Evolutionary conservation across 2,113 vertebrate species (phyloP).

Genomic region (Synodontis membranacea): DNA sequence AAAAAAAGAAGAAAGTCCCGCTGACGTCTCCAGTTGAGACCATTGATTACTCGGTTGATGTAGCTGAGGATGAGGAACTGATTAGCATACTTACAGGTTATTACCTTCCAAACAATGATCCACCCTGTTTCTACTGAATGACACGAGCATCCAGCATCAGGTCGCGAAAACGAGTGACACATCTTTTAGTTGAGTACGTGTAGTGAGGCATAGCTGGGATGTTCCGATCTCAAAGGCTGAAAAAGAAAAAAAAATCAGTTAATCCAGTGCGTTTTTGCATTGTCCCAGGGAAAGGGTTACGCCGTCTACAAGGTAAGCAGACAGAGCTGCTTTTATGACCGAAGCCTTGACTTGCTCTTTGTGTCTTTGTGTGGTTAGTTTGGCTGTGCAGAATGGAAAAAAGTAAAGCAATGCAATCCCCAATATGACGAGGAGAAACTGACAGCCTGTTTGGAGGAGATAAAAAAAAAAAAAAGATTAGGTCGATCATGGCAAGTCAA

Average conservation of each 20-base stretch:
- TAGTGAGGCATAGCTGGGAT: not conserved
- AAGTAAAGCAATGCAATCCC: not conserved
- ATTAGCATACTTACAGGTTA: slow-evolving; percentile 45
- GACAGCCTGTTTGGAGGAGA: not conserved
- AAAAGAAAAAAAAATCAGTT: slow-evolving; percentile 12
- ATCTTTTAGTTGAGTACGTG: not conserved
- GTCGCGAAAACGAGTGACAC: not conserved
- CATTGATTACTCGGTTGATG: not conserved
- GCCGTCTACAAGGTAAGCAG: not conserved
- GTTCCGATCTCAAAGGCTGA: not conserved
- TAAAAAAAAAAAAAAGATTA: not conserved
- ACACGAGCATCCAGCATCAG: slow-evolving; percentile 29
- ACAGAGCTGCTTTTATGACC: slow-evolving; percentile 4
- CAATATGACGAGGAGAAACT: not conserved
- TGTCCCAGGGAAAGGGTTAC: not conserved
- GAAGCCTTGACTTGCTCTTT: not conserved
- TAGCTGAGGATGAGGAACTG: not conserved
- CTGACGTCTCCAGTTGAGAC: not conserved
- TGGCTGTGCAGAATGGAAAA: not conserved
- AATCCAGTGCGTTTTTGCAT: slow-evolving; percentile 13
- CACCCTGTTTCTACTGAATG: slow-evolving; percentile 28
- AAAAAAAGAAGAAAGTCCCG: not conserved
- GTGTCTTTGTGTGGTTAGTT: not conserved
- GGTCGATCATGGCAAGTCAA: not conserved
- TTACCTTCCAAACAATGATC: slow-evolving; percentile 43